Evolutionary conservation across 1,140 invertebrate species (phyloP), one percentile per base, ranked within the genome.

Genomic region (Drosophila repletoides): DNA sequence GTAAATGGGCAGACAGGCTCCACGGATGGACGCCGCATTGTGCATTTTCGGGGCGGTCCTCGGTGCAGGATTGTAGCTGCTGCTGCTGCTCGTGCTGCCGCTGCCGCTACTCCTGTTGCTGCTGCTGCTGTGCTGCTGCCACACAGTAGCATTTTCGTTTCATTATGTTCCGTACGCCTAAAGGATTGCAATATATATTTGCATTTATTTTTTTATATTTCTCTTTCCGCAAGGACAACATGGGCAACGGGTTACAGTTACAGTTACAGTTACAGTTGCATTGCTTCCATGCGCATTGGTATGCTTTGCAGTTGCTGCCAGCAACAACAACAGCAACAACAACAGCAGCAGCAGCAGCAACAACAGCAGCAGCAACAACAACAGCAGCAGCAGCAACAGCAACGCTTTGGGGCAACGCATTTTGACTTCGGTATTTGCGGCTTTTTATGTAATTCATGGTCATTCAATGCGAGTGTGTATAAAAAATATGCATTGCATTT

Each of bases 371-470:
- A 48, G 21, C 71, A 49, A 33, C 33, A 45, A 48, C 22, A 53
- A 33, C 59, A 65, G 29, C 34, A 59, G 22, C 72, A 48, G 12
- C 26, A 53, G 6, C 45, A 66, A 24, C 71, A 51, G 60, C 48
- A 48, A 67, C 38, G 55, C 55, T 65, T 75, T 84, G 67, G 72
- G 72, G 61, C 80, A 72, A 84, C 75, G 75, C 80, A 86, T 86
- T 86, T 86, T 80, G 80, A 86, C 80, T 86, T 86, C 80, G 80
- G 80, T 79, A 86, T 86, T 86, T 86, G 80, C 80, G 81, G 80
- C 75, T 86, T 86, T 83, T 86, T 86, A 86, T 86, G 80, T 86
- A 86, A 86, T 86, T 86, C 80, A 86, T 86, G 80, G 80, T 79
- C 76, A 86, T 80, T 84, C 66, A 60, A 60, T 63, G 68, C 66